Conservation (phyloP, 2,797 vertebrate genomes). For the Amazonetta brasiliensis region DNA sequence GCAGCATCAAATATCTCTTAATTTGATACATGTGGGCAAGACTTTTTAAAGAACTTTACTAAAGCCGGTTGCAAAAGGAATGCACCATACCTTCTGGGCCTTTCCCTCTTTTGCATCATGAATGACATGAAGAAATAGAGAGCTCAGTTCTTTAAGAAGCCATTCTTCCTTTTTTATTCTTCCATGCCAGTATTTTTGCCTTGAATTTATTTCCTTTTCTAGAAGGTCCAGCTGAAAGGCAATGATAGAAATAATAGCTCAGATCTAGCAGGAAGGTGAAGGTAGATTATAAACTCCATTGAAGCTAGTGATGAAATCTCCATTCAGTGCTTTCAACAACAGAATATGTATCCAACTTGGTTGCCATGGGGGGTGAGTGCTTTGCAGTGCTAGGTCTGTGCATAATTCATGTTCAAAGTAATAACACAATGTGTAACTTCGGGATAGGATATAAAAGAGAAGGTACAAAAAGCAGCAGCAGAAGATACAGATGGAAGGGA, state of each 20-base stretch:
- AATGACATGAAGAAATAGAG: slow-evolving; percentile 68
- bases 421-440: background rate
- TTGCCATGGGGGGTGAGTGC: background rate
- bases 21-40: background rate
- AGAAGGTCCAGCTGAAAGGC: slow-evolving; percentile 81
- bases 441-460: background rate
- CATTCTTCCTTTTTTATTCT: slow-evolving; percentile 84
- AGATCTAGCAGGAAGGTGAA: background rate
- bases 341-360: background rate
- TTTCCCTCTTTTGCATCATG: slow-evolving; percentile 35
- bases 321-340: background rate
- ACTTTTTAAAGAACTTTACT: background rate
- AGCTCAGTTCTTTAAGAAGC: slow-evolving; percentile 80
- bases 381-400: background rate
- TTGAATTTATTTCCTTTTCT: slow-evolving; percentile 81
- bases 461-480: background rate
- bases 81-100: slow-evolving; percentile 50
- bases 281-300: background rate
- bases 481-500: background rate
- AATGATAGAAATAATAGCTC: background rate
- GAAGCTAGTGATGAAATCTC: background rate
- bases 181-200: slow-evolving; percentile 80
- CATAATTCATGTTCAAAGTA: background rate
- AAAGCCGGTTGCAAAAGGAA: background rate
- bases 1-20: background rate